These are phyloP conservation scores for Reticulitermes lucifugus DNA, from an alignment of 2,888 invertebrate species.

Conservation along the genomic window DNA sequence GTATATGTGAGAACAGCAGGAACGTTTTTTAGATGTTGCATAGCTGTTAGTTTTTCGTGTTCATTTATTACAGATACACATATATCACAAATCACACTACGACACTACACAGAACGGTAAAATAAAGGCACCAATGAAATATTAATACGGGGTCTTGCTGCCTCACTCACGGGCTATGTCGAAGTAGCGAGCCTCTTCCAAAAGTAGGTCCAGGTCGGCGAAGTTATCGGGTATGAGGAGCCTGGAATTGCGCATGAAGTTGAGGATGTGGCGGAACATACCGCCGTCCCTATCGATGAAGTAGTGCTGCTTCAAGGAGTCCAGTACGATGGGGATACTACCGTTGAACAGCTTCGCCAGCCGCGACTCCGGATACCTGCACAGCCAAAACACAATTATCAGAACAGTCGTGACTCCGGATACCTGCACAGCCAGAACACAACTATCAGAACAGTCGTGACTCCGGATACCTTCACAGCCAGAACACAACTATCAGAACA, in stretches of 20 bases:
- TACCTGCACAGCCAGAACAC: conserved; percentile 72
- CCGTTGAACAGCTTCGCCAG: conserved; percentile 95
- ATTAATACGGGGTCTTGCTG: too few species aligned
- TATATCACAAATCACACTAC: too few species aligned
- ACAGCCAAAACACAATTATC: conserved; percentile 53
- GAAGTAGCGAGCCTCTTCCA: conserved; percentile 93
- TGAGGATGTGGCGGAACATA: conserved; percentile 97
- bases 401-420: conserved; percentile 79
- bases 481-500: too few species aligned
- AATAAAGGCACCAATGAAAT: too few species aligned
- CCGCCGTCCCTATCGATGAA: conserved; percentile 98
- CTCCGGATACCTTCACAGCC: too few species aligned
- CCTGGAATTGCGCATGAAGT: conserved; percentile 93
- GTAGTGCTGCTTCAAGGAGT: conserved; percentile 97
- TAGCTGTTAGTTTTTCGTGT: too few species aligned
- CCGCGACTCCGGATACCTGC: conserved; percentile 93
- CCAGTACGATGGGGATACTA: conserved; percentile 93
- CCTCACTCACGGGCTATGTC: conserved; percentile 84
- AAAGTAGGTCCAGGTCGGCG: conserved; percentile 84
- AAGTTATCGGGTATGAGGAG: conserved; percentile 90
- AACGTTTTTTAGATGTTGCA: too few species aligned
- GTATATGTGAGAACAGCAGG: too few species aligned
- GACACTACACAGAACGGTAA: too few species aligned
- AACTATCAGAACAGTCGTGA: too few species aligned
- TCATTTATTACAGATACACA: too few species aligned